phyloP scores from a whole-genome alignment of 2,113 vertebrate species.

The Dasyornis broadbenti region DNA sequence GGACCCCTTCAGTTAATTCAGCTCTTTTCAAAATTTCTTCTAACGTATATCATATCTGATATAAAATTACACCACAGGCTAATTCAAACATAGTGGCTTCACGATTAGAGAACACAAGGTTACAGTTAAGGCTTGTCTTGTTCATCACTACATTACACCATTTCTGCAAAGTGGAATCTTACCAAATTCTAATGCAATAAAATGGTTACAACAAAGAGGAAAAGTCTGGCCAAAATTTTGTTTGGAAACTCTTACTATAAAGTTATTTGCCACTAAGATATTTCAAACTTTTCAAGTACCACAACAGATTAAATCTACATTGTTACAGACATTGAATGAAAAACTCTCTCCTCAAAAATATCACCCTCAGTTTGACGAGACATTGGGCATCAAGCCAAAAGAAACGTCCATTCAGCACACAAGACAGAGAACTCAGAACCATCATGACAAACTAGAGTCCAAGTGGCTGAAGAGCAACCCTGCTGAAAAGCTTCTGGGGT shows the following conservation, averaged over 20 bases:
- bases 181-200: neutral
- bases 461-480: neutral
- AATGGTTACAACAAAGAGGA: neutral
- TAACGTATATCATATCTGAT: neutral
- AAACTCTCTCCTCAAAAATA: neutral
- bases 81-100: neutral
- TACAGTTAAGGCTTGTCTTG: neutral
- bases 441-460: rapidly evolving
- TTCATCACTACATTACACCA: neutral
- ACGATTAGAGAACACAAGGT: neutral
- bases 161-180: neutral
- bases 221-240: neutral
- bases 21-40: neutral
- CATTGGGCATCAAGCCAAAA: neutral
- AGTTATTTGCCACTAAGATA: neutral
- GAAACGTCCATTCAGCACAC: neutral
- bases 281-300: neutral
- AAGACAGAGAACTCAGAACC: neutral
- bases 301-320: neutral
- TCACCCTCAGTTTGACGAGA: rapidly evolving
- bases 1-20: neutral
- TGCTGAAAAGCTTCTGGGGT: neutral
- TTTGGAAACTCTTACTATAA: neutral
- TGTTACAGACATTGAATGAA: neutral
- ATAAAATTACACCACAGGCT: neutral